Evolutionary conservation across 1,140 invertebrate species (phyloP).

Genomic region (Globodera rostochiensis): DNA sequence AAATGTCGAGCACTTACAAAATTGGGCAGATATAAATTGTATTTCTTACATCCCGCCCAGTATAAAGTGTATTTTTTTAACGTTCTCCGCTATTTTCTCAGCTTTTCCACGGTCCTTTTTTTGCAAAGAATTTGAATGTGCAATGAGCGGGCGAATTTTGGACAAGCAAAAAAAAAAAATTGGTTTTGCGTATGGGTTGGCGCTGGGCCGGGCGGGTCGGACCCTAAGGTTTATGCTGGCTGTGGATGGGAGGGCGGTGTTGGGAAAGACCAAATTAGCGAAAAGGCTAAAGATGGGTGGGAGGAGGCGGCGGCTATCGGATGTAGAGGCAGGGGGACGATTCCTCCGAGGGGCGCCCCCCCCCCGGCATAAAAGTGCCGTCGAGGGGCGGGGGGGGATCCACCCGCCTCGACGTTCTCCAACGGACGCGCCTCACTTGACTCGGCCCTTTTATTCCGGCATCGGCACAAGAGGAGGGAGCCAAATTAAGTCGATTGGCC

Average conservation of each 20-base stretch:
- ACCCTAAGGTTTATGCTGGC: neutral
- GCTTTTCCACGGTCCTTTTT: neutral
- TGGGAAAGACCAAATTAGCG: slow-evolving; percentile 1
- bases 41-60: too few relatives aligned
- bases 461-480: neutral
- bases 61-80: too few relatives aligned
- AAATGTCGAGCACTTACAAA: too few relatives aligned
- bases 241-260: neutral
- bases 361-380: neutral
- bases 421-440: neutral
- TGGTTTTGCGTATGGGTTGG: neutral
- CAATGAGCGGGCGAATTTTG: neutral
- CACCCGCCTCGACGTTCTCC: neutral
- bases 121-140: slow-evolving; percentile 1
- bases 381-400: neutral
- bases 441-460: neutral
- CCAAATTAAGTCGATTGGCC: neutral
- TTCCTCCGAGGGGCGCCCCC: neutral
- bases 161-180: slow-evolving; percentile 1
- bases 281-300: too few relatives aligned
- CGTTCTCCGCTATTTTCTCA: neutral
- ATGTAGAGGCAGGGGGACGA: neutral
- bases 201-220: neutral
- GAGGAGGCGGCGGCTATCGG: neutral
- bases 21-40: too few relatives aligned